phyloP scores from a whole-genome alignment of 2,888 invertebrate genomes.

The Cremastinae sp. region DNA sequence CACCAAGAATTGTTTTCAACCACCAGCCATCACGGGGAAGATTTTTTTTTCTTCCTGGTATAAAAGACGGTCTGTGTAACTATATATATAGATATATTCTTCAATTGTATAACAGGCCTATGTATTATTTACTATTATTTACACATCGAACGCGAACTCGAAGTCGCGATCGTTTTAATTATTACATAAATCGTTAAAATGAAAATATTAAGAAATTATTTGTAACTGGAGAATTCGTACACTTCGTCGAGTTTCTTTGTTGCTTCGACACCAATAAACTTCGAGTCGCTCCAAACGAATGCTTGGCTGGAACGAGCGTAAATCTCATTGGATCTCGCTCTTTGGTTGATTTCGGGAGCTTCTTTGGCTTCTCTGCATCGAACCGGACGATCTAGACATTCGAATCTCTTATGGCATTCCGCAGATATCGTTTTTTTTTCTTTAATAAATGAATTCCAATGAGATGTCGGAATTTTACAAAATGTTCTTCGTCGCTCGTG shows the following conservation, averaged over 20 bases:
- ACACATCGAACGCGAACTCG: slow-evolving; percentile 27
- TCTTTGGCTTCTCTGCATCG: background rate
- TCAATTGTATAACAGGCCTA: slow-evolving; percentile 36
- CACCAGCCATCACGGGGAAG: background rate
- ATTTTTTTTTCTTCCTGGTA: too few species aligned
- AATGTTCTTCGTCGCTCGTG: slow-evolving; percentile 2
- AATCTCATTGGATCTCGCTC: background rate
- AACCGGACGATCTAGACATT: background rate
- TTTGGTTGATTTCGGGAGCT: background rate
- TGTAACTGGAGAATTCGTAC: too few species aligned
- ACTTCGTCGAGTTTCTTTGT: too few species aligned
- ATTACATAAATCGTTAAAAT: background rate
- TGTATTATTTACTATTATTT: slow-evolving; percentile 43
- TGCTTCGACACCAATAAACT: background rate
- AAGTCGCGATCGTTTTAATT: slow-evolving; percentile 11
- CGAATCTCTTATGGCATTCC: background rate
- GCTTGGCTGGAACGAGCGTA: background rate
- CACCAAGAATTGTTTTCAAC: slow-evolving; percentile 20
- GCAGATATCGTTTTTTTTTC: background rate
- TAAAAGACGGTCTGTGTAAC: too few species aligned
- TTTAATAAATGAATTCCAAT: too few species aligned
- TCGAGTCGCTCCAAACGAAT: slow-evolving; percentile 10
- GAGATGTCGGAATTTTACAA: background rate
- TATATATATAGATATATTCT: slow-evolving; percentile 16
- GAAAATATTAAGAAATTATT: background rate